These are phyloP conservation scores for Pangasius krempfi DNA, from an alignment of 2,797 vertebrate genomes.

Conservation along the genomic window DNA sequence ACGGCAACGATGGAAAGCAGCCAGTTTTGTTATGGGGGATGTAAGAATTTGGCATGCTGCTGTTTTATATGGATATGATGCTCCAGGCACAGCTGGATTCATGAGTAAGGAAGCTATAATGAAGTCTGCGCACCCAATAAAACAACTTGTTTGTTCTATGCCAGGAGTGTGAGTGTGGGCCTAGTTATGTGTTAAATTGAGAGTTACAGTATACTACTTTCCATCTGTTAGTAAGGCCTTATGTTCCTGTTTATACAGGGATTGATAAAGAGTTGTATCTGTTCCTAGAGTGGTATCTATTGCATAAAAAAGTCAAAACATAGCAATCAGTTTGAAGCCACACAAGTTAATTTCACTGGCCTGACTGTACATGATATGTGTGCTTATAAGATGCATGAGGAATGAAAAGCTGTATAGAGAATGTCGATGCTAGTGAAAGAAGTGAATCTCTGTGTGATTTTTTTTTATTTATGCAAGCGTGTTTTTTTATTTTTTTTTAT, in stretches of 20 bases:
- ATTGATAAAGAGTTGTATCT: not conserved
- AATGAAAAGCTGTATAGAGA: not conserved
- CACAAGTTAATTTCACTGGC: not conserved
- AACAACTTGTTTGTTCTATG: slow-evolving; percentile 13
- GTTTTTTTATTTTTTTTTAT: not conserved
- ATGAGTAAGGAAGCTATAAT: slow-evolving; percentile 33
- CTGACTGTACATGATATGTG: not conserved
- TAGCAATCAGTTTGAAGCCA: not conserved
- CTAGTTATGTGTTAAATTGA: not conserved
- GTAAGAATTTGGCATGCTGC: slow-evolving; percentile 11
- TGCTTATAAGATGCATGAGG: not conserved
- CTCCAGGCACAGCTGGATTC: slow-evolving; percentile 19
- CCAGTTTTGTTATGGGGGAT: slow-evolving; percentile 17
- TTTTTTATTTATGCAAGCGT: not conserved
- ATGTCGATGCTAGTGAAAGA: not conserved
- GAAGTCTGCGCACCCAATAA: slow-evolving; percentile 30
- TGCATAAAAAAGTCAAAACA: not conserved
- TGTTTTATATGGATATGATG: slow-evolving; percentile 35
- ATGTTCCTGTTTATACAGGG: not conserved
- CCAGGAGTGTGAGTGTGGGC: slow-evolving; percentile 3
- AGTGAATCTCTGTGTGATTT: not conserved
- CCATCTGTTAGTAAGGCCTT: not conserved
- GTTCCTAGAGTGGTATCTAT: not conserved
- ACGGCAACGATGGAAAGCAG: slow-evolving; percentile 7
- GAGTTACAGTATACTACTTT: not conserved